Evolutionary conservation across 2,113 vertebrate genomes (phyloP).

Genomic region (Mastomys coucha): DNA sequence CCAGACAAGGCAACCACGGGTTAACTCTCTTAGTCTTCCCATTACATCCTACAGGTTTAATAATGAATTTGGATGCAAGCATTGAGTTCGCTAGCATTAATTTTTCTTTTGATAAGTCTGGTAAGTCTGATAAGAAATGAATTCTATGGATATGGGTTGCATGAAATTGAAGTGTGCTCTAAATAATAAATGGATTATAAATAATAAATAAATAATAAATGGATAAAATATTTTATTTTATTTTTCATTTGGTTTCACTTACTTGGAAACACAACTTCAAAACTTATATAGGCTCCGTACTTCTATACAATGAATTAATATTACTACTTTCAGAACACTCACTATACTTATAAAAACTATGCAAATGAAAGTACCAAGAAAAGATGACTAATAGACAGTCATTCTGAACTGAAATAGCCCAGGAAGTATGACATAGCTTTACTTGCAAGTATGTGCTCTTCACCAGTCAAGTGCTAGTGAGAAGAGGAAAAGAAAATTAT

Average conservation of each 20-base stretch:
- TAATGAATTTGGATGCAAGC: not conserved
- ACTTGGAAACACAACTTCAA: not conserved
- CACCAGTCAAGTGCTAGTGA: constrained; percentile 4
- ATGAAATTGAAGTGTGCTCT: not conserved
- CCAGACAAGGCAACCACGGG: no score
- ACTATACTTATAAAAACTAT: not conserved
- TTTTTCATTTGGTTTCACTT: not conserved
- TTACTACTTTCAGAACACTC: not conserved
- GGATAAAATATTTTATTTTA: not conserved
- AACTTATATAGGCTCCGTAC: not conserved
- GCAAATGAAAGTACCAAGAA: not conserved
- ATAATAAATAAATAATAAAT: not conserved
- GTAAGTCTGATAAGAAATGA: not conserved
- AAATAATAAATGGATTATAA: not conserved
- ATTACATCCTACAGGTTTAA: not conserved
- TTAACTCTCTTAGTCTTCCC: not conserved
- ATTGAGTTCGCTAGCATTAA: not conserved
- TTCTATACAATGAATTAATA: not conserved
- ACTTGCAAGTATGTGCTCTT: not conserved
- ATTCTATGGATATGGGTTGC: not conserved
- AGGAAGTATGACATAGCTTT: not conserved
- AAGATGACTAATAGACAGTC: not conserved
- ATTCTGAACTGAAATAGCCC: not conserved
- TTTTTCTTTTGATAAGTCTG: constrained; percentile 8
- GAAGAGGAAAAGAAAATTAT: constrained; percentile 61